Evolutionary conservation across 1,140 invertebrate species (phyloP).

Genomic region (Plutomurus gul): DNA sequence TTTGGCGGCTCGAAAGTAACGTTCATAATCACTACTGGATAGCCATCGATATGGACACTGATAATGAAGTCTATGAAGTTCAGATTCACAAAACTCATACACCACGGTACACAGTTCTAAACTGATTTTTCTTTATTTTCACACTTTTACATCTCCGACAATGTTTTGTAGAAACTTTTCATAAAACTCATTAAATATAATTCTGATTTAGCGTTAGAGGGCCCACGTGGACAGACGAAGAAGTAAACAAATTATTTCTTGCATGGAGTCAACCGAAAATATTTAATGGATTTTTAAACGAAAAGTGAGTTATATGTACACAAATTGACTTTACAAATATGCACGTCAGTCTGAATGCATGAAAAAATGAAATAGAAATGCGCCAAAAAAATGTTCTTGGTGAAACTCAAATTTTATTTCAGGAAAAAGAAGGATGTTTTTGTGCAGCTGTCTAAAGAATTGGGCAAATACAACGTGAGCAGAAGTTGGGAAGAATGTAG

Average conservation of each 20-base stretch:
- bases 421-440: slow-evolving; percentile 33
- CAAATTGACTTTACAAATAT: background rate
- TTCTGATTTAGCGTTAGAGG: background rate
- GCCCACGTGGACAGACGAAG: slow-evolving; percentile 33
- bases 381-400: background rate
- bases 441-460: background rate
- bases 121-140: too few relatives aligned
- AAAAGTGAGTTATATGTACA: slow-evolving; percentile 13
- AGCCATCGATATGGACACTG: too few relatives aligned
- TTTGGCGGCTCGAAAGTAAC: too few relatives aligned
- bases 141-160: too few relatives aligned
- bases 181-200: background rate
- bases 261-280: slow-evolving; percentile 31
- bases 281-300: slow-evolving; percentile 4
- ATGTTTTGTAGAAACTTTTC: background rate
- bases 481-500: slow-evolving; percentile 29
- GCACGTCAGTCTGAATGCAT: too few relatives aligned
- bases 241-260: slow-evolving; percentile 30
- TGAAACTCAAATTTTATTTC: background rate
- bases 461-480: background rate
- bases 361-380: too few relatives aligned
- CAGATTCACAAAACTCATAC: too few relatives aligned
- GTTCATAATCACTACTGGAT: too few relatives aligned
- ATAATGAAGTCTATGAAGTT: too few relatives aligned
- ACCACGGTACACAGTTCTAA: too few relatives aligned